Conservation (phyloP, 2,888 invertebrate genomes). For the Rhodophaea formosa region DNA sequence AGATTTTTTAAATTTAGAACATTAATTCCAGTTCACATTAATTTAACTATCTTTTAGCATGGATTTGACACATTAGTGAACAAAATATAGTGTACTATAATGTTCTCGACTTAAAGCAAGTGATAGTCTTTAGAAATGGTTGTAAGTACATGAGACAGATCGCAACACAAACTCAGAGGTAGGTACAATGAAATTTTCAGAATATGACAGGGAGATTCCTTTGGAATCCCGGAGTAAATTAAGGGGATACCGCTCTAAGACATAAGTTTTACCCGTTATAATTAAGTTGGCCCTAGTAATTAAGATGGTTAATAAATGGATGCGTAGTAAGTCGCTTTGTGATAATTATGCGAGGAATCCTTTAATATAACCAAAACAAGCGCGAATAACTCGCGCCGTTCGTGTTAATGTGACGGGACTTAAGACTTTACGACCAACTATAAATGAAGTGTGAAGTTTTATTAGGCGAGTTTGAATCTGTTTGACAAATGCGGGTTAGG, state of each 20-base stretch:
- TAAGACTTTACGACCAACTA: constrained; percentile 43
- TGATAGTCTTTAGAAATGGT: too few relatives aligned
- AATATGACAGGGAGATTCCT: constrained; percentile 65
- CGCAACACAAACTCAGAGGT: too few relatives aligned
- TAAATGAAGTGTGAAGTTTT: constrained; percentile 14
- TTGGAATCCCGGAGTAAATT: constrained; percentile 62
- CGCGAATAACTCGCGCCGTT: constrained; percentile 55
- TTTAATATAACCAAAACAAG: constrained; percentile 74
- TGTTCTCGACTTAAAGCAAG: too few relatives aligned
- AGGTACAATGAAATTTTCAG: too few relatives aligned
- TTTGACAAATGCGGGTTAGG: constrained; percentile 6
- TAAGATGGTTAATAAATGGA: constrained; percentile 79
- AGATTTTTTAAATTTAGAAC: too few relatives aligned
- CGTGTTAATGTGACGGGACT: constrained; percentile 59
- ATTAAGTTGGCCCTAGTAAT: constrained; percentile 78
- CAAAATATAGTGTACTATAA: too few relatives aligned
- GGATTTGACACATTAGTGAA: too few relatives aligned
- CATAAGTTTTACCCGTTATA: constrained; percentile 72
- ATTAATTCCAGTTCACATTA: too few relatives aligned
- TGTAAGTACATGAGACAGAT: too few relatives aligned
- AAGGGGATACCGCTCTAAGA: constrained; percentile 70
- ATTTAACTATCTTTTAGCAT: too few relatives aligned
- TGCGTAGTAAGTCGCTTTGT: constrained; percentile 73
- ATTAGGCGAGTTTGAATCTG: constrained; percentile 5
- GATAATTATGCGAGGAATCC: constrained; percentile 75